Conservation (phyloP, 1,140 invertebrate species). For the Solenopsis invicta region DNA sequence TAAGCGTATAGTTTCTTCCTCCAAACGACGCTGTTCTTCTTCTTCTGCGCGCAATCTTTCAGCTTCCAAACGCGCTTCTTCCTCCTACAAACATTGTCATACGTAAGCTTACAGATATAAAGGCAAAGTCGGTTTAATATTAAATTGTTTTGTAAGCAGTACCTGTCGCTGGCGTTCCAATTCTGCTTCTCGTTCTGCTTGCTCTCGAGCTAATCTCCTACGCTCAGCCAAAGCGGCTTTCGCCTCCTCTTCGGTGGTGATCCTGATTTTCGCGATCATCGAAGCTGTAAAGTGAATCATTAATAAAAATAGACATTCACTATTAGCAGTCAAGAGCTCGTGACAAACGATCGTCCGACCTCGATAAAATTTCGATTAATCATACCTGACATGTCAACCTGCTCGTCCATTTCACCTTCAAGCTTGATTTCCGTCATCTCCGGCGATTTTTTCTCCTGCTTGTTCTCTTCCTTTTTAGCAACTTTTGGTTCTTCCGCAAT, state of each 20-base stretch:
- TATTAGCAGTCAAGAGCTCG: neutral
- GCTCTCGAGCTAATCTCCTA: slow-evolving; percentile 93
- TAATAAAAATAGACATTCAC: slow-evolving; percentile 42
- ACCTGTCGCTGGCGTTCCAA: slow-evolving; percentile 91
- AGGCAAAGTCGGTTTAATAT: neutral
- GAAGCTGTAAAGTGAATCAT: slow-evolving; percentile 87
- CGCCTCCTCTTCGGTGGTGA: slow-evolving; percentile 95
- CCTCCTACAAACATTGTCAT: slow-evolving; percentile 87
- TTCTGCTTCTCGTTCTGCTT: slow-evolving; percentile 95
- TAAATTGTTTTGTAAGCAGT: slow-evolving; percentile 65
- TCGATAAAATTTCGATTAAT: slow-evolving; percentile 24
- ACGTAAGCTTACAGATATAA: neutral
- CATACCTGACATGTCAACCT: slow-evolving; percentile 85
- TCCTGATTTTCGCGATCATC: slow-evolving; percentile 91
- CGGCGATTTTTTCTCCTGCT: slow-evolving; percentile 76
- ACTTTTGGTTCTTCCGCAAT: slow-evolving; percentile 59
- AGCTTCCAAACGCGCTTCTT: slow-evolving; percentile 91
- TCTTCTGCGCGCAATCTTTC: slow-evolving; percentile 93
- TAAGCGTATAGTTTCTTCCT: slow-evolving; percentile 92
- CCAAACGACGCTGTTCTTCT: slow-evolving; percentile 92
- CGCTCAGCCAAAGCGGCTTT: slow-evolving; percentile 96
- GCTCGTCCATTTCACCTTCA: slow-evolving; percentile 80
- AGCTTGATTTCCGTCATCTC: slow-evolving; percentile 75
- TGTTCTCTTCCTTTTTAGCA: slow-evolving; percentile 76
- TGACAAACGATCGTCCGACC: neutral